Evolutionary conservation across 2,797 vertebrate species (phyloP).

Genomic region (Myotis findleyi): DNA sequence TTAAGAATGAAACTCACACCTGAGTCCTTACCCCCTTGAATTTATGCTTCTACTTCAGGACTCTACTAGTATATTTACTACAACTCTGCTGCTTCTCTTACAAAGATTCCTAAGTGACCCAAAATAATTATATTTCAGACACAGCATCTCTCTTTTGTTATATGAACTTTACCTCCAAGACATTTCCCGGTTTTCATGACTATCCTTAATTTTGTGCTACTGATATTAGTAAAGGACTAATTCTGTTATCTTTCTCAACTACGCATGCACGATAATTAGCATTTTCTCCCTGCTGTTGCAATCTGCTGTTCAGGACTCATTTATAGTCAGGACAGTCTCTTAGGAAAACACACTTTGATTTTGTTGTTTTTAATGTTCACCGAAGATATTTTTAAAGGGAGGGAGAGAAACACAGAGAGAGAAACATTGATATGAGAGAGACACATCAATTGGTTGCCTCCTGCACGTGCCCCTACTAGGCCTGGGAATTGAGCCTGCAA

Average conservation of each 20-base stretch:
- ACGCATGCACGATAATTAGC: neutral
- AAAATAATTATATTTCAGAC: neutral
- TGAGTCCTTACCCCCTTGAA: neutral
- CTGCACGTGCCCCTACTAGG: too few species aligned
- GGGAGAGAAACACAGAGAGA: too few species aligned
- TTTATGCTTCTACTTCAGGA: neutral
- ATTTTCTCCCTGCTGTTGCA: neutral
- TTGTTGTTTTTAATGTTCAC: too few species aligned
- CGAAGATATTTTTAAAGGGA: too few species aligned
- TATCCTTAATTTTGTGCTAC: neutral
- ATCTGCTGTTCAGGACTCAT: neutral
- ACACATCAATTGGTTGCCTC: too few species aligned
- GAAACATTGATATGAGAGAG: too few species aligned
- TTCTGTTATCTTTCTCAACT: neutral
- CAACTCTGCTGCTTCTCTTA: neutral
- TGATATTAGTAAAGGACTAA: neutral
- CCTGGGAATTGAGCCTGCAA: too few species aligned
- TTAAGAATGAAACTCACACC: neutral
- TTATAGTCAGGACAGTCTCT: neutral
- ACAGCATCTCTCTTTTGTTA: neutral
- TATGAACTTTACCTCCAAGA: neutral
- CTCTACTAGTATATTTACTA: neutral
- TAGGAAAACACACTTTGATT: neutral
- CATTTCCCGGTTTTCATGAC: neutral
- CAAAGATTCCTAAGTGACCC: neutral